Evolutionary conservation across 64 coral and sea anemone genomes (phyloP), one percentile per base, ranked within the genome.

Genomic region (Acropora tenuis): DNA sequence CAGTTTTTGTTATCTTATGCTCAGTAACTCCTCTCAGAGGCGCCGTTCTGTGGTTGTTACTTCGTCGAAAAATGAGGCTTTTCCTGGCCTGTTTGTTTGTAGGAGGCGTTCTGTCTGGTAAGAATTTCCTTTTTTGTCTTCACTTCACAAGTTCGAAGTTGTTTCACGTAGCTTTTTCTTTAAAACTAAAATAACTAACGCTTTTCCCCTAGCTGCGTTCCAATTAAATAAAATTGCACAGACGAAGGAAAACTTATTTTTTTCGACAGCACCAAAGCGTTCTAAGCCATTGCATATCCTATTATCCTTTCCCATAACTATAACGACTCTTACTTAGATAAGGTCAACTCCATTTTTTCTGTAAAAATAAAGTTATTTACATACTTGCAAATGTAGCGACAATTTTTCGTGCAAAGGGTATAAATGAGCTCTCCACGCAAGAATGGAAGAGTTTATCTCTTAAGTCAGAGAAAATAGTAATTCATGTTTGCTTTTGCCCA

Each of bases 1-100:
- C 3, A 4, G 41, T 1, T 73, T 83, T 48, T 85, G 10, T 18
- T 6, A 46, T 16, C 1, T n/a, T 50, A 0, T 12, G 46, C 75
- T 85, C 65, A 85, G 82, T 85, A 85, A 46, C 82, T 71, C 45
- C 43, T 63, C 17, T 6, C 65, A 69, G 82, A 71, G 72, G 63
- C 82, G 8, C 2, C 10, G 43, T 47, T 17, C 15, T n/a, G 8
- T 68, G 42, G 16, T 47, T 3, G 60, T 50, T 30, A 30, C 30
- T 30, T 48, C 60, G 3, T 47, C 19, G 82, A 61, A 47, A 85
- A 20, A 85, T 85, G 82, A 85, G 45, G 46, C 61, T 85, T 40
- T 43, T 85, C 41, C 18, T 85, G 20, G 18, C 82, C 68, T 85
- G 61, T 8, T 44, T 85, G 16, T 49, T 85, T 19, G 8, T 85